Conservation (phyloP, 2,888 invertebrate genomes). For the Drosophila prostipennis region DNA sequence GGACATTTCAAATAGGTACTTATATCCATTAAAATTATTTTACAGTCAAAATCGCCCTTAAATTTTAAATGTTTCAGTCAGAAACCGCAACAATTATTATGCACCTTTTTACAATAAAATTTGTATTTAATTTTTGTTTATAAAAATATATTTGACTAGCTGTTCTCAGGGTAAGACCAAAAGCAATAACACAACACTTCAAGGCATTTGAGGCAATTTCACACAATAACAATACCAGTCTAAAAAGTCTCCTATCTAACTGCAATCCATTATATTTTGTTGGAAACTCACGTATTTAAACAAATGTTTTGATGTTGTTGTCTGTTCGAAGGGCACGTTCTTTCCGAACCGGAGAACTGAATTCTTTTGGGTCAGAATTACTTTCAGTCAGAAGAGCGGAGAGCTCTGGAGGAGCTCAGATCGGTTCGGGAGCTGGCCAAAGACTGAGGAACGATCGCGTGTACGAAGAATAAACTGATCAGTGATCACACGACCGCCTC, state of each 20-base stretch:
- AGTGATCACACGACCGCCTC: constrained; percentile 52
- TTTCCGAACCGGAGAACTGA: constrained; percentile 5
- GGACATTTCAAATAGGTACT: too few relatives aligned
- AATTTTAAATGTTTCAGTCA: too few relatives aligned
- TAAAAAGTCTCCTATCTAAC: constrained; percentile 10
- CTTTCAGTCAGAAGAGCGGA: not conserved
- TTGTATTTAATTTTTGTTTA: not conserved
- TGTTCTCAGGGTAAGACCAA: not conserved
- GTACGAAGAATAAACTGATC: constrained; percentile 39
- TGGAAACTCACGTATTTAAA: constrained; percentile 50
- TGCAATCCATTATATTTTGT: not conserved
- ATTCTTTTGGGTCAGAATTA: not conserved
- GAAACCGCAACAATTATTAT: too few relatives aligned
- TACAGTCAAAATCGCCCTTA: too few relatives aligned
- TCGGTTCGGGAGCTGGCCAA: constrained; percentile 33
- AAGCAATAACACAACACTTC: not conserved
- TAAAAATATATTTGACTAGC: not conserved
- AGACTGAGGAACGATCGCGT: constrained; percentile 66
- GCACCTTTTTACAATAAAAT: too few relatives aligned
- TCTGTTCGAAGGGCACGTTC: constrained; percentile 13
- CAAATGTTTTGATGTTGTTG: constrained; percentile 51
- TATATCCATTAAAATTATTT: too few relatives aligned
- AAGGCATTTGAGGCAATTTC: not conserved
- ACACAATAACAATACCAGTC: not conserved
- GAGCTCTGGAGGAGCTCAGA: constrained; percentile 23